These are phyloP conservation scores for Montipora capitata DNA, from an alignment of 92 coral and sea anemone genomes.

Conservation along the genomic window DNA sequence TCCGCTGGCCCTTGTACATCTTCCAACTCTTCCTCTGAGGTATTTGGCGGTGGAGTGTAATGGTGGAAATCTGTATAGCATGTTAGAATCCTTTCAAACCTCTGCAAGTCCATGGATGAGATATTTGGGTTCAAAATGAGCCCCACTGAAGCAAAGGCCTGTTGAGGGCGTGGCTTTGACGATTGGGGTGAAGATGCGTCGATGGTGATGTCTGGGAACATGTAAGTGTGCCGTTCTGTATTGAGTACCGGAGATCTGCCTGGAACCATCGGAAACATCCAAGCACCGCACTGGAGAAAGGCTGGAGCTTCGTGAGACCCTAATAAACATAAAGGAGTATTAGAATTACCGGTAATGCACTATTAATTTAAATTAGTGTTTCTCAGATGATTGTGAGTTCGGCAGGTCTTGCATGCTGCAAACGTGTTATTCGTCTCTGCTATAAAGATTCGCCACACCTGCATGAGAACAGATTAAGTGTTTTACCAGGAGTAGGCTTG, in stretches of 20 bases:
- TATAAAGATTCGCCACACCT: no score
- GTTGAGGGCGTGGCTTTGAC: constrained; percentile 70
- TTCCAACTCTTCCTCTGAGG: constrained; percentile 29
- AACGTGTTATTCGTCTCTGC: no score
- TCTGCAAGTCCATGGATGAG: constrained; percentile 72
- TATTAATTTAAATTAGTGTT: no score
- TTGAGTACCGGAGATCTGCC: constrained; percentile 95
- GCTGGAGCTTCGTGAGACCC: constrained; percentile 87
- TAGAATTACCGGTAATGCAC: no score
- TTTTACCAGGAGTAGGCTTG: no score
- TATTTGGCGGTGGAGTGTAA: constrained; percentile 81
- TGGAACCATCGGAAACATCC: constrained; percentile 99
- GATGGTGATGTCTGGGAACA: constrained; percentile 95
- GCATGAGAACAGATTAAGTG: no score
- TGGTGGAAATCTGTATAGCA: constrained; percentile 95
- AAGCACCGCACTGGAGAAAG: constrained; percentile 96
- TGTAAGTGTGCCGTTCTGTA: constrained; percentile 97
- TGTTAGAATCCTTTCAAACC: constrained; percentile 93
- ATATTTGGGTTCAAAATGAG: constrained; percentile 89
- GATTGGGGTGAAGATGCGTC: constrained; percentile 67
- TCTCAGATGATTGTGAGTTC: no score
- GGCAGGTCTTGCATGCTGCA: no score
- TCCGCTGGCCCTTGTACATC: constrained; percentile 34
- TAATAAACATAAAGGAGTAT: constrained; percentile 13
- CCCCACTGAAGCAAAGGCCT: constrained; percentile 95